Evolutionary conservation across 2,113 vertebrate genomes (phyloP).

Genomic region (Perognathus longimembris): DNA sequence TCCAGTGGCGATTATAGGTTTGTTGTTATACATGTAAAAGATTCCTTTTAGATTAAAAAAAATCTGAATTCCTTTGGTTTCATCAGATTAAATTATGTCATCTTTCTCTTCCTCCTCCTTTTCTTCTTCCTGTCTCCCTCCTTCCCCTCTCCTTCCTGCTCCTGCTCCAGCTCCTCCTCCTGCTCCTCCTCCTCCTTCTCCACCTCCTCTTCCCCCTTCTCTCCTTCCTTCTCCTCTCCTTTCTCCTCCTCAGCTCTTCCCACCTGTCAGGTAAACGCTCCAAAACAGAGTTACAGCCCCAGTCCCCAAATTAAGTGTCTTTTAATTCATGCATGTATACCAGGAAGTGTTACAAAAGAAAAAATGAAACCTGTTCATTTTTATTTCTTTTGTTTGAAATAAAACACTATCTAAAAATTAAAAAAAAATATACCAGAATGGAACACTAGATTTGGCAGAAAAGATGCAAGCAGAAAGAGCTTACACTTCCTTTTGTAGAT

Average conservation of each 20-base stretch:
- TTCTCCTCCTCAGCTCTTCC: no score
- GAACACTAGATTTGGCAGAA: conserved; percentile 12
- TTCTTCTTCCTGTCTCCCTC: background rate
- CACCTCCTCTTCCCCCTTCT: no score
- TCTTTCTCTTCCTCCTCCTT: background rate
- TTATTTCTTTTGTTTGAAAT: conserved; percentile 27
- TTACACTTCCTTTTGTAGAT: background rate
- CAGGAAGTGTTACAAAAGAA: conserved; percentile 38
- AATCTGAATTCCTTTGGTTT: conserved; percentile 12
- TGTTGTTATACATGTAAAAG: conserved; percentile 13
- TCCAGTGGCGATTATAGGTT: background rate
- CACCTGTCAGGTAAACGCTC: no score
- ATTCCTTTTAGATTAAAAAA: background rate
- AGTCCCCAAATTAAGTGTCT: background rate
- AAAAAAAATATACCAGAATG: background rate
- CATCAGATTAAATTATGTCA: background rate
- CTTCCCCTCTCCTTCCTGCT: no score
- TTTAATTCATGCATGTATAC: conserved; percentile 12
- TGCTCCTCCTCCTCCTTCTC: no score
- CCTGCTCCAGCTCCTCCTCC: no score
- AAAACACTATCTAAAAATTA: background rate
- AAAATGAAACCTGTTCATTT: background rate
- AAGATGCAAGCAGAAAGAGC: background rate
- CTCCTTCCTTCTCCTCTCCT: no score
- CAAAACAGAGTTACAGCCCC: no score